Evolutionary conservation across 2,113 vertebrate species (phyloP).

Genomic region (Numenius arquata): DNA sequence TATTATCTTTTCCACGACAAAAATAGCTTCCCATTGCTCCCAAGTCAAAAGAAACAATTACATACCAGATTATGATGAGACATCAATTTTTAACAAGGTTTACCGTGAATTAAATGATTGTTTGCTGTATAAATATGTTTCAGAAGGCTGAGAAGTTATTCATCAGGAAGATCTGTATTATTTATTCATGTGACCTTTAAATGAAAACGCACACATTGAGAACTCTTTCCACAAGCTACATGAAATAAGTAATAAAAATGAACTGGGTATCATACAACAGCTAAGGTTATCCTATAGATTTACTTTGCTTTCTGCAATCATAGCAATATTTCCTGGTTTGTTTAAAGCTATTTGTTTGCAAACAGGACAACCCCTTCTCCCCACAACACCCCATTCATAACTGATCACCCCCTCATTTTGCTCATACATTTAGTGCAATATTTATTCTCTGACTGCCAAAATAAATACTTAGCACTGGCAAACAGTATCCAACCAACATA

Average conservation of each 20-base stretch:
- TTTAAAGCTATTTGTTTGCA: slow-evolving; percentile 1
- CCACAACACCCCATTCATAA: not conserved
- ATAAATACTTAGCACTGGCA: not conserved
- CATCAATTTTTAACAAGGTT: not conserved
- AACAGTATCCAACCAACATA: not conserved
- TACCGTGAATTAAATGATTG: not conserved
- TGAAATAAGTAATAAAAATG: not conserved
- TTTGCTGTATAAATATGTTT: not conserved
- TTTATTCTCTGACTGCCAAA: slow-evolving; percentile 5
- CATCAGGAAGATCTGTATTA: not conserved
- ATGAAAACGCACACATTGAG: not conserved
- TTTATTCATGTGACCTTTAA: slow-evolving; percentile 29
- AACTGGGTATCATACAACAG: not conserved
- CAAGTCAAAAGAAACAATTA: slow-evolving; percentile 24
- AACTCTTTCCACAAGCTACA: not conserved
- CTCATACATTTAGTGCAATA: not conserved
- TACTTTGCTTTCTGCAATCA: not conserved
- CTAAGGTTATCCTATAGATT: not conserved
- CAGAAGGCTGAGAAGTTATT: not conserved
- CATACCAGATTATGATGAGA: not conserved
- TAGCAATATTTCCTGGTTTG: not conserved
- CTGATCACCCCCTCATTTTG: not conserved
- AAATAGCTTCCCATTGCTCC: not conserved
- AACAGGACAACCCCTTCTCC: not conserved
- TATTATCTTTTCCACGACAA: not conserved